Percentiles rank a stretch among this genome's conserved stretches.
Conservation (phyloP, 2,888 invertebrate species). For the Archaeoteleia sp. region DNA sequence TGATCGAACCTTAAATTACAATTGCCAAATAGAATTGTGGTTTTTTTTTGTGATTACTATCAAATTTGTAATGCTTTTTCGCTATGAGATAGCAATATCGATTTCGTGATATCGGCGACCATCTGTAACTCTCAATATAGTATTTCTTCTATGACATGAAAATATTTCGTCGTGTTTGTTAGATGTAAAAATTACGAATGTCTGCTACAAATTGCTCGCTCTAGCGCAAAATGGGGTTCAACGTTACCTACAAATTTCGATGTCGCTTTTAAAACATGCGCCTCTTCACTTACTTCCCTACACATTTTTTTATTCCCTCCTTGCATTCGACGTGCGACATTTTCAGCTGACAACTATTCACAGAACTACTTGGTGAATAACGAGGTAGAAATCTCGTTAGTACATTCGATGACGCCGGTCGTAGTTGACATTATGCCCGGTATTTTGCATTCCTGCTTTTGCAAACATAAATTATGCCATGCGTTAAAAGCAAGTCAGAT, state of each 20-base stretch:
- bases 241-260: slow-evolving; percentile 25
- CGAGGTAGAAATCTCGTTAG: slow-evolving; percentile 47
- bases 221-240: slow-evolving; percentile 15
- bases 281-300: slow-evolving; percentile 34
- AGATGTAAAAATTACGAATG: slow-evolving; percentile 10
- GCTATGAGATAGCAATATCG: too few species aligned
- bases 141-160: too few species aligned
- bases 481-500: slow-evolving; percentile 46
- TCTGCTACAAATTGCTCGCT: slow-evolving; percentile 21
- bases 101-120: too few species aligned
- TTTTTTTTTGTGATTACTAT: too few species aligned
- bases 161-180: slow-evolving; percentile 7
- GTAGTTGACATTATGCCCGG: slow-evolving; percentile 47
- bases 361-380: slow-evolving; percentile 38
- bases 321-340: slow-evolving; percentile 43
- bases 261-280: slow-evolving; percentile 39
- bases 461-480: slow-evolving; percentile 43
- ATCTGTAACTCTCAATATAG: too few species aligned
- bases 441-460: slow-evolving; percentile 36
- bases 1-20: too few species aligned
- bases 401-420: slow-evolving; percentile 49
- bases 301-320: slow-evolving; percentile 33
- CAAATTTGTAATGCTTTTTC: too few species aligned
- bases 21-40: too few species aligned
- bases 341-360: slow-evolving; percentile 41